These are phyloP conservation scores for Casuarius casuarius DNA, from an alignment of 2,113 vertebrate species.

Conservation along the genomic window DNA sequence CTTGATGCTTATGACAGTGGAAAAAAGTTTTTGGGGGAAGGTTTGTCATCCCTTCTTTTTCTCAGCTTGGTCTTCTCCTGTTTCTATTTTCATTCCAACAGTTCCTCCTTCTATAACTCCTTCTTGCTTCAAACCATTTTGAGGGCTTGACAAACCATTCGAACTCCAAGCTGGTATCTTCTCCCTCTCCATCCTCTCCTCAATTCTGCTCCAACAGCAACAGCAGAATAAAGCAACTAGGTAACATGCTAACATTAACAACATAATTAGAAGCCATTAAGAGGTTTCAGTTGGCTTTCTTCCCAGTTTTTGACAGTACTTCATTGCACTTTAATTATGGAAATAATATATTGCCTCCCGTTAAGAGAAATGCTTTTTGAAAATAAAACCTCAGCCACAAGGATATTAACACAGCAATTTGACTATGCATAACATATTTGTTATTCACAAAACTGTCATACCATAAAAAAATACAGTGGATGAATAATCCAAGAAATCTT, in stretches of 20 bases:
- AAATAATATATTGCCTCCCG: not conserved
- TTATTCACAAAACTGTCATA: not conserved
- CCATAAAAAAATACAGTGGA: not conserved
- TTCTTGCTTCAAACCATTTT: not conserved
- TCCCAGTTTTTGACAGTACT: not conserved
- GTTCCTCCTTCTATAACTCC: not conserved
- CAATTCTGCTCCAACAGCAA: not conserved
- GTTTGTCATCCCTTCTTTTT: not conserved
- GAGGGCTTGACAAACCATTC: not conserved
- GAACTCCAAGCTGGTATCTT: not conserved
- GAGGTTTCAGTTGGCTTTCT: not conserved
- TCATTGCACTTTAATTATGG: not conserved
- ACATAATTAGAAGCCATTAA: not conserved
- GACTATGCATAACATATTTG: not conserved
- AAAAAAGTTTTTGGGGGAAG: not conserved
- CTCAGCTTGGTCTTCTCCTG: not conserved
- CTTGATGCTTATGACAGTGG: not conserved
- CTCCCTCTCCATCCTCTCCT: not conserved
- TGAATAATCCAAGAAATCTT: not conserved
- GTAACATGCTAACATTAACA: not conserved
- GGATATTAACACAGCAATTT: not conserved
- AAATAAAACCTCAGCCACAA: not conserved
- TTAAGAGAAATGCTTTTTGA: not conserved
- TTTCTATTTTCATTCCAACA: not conserved
- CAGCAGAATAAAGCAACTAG: not conserved